Evolutionary conservation across 2,113 vertebrate genomes (phyloP), one percentile per base, ranked within the genome.

Genomic region (Oostethus manadensis): DNA sequence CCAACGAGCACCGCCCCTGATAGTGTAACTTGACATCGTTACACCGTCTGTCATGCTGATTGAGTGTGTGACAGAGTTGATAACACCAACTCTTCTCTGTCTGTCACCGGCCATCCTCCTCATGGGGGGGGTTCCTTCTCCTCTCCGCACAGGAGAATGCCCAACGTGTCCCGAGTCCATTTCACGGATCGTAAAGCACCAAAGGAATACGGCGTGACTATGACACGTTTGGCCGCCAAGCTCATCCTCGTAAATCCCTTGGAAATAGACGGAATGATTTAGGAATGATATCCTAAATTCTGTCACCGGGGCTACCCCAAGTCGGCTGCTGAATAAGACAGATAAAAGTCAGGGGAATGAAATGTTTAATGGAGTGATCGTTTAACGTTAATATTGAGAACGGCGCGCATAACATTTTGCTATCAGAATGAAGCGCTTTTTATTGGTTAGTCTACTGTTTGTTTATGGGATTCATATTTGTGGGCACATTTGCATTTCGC

Each of bases 131-230:
- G 23, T 5, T 5, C 23, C 23, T 26, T 26, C 23, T 26, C 23
- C 23, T 26, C 29, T 33, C 29, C 29, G 29, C 29, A 33, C 29
- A 33, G n/a, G 51, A 38, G 61, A 79, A 70, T 68, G 51, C 56
- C 51, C 67, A 66, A 71, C 63, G 70, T 68, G 56, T 58, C 43
- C 59, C 35, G 59, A 58, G 47, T 71, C 74, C 81, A 79, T 84
- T 85, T 86, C 81, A 84, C 64, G 75, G 74, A 67, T 76, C 51
- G 46, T 71, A 74, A 81, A 84, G 70, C 77, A 69, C 68, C 73
- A 69, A 65, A 74, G 77, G 69, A 68, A 57, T 40, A 62, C 63
- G 58, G 26, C 26, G 56, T 69, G 77, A 74, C 74, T 70, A 13
- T 50, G 44, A 51, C 70, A 53, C 51, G 29, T 79, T 74, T 58